A percentile compares a stretch with the other conserved stretches of the same genome.
phyloP scores from a whole-genome alignment of 2,113 vertebrate genomes.

The Salvator merianae region DNA sequence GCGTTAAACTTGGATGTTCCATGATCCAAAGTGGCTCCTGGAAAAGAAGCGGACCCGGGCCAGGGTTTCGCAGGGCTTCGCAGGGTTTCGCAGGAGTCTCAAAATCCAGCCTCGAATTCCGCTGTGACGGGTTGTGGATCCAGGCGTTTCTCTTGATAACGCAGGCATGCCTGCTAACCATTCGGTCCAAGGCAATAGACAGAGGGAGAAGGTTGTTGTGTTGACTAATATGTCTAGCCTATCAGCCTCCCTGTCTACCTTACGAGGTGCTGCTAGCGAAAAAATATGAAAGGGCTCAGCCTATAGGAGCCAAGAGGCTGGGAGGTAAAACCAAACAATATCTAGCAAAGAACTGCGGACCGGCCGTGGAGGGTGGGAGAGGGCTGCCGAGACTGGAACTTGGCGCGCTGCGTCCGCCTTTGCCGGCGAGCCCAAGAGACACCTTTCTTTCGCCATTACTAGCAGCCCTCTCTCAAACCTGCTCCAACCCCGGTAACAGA shows the following conservation, averaged over 20 bases:
- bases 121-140: slow-evolving; percentile 12
- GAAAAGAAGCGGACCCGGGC: not conserved
- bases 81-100: not conserved
- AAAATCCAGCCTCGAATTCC: not conserved
- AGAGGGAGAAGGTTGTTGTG: not conserved
- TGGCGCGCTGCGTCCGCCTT: not conserved
- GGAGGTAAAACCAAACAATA: slow-evolving; percentile 1
- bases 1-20: not conserved
- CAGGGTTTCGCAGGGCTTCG: not conserved
- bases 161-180: rapidly evolving
- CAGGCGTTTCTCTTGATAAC: not conserved
- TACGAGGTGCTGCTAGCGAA: rapidly evolving
- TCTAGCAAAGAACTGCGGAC: not conserved
- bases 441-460: not conserved
- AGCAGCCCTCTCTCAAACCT: not conserved
- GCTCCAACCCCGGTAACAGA: not conserved
- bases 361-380: not conserved
- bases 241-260: not conserved
- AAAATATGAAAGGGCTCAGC: not conserved
- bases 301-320: not conserved
- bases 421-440: not conserved
- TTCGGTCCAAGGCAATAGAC: rapidly evolving
- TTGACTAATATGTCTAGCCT: not conserved
- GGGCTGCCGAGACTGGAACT: not conserved
- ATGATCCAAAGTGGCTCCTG: not conserved